A percentile compares a stretch with the other conserved stretches of the same genome.
These are phyloP conservation scores for Aporophyla nigra DNA, from an alignment of 2,888 invertebrate genomes.

Conservation along the genomic window DNA sequence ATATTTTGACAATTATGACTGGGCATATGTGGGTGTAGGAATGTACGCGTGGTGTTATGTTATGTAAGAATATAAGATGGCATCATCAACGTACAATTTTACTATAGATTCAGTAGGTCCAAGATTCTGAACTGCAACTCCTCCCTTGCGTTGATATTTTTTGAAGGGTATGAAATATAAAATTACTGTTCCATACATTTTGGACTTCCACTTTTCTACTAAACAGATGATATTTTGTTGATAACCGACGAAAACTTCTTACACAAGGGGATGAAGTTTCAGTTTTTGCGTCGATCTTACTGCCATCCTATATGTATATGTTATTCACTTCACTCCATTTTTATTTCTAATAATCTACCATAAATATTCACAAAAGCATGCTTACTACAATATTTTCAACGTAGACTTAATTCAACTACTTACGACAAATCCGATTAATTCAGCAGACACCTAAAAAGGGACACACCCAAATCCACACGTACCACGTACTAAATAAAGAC, in stretches of 20 bases:
- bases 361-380: not conserved
- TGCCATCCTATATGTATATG: too few relatives aligned
- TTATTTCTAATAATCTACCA: not conserved
- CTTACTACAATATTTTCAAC: not conserved
- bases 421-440: slow-evolving; percentile 24
- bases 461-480: slow-evolving; percentile 37
- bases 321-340: not conserved
- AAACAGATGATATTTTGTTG: too few relatives aligned
- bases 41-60: not conserved
- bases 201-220: too few relatives aligned
- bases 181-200: too few relatives aligned
- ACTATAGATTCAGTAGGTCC: too few relatives aligned
- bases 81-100: too few relatives aligned
- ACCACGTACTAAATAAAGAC: slow-evolving; percentile 57
- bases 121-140: too few relatives aligned
- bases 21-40: not conserved
- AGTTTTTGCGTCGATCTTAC: too few relatives aligned
- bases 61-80: not conserved
- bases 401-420: not conserved
- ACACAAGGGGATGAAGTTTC: too few relatives aligned
- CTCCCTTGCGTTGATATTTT: too few relatives aligned
- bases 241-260: too few relatives aligned
- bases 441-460: slow-evolving; percentile 10
- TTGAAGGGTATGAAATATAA: too few relatives aligned
- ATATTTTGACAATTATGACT: not conserved